Conservation (phyloP, 2,797 vertebrate species). For the Trachurus trachurus region DNA sequence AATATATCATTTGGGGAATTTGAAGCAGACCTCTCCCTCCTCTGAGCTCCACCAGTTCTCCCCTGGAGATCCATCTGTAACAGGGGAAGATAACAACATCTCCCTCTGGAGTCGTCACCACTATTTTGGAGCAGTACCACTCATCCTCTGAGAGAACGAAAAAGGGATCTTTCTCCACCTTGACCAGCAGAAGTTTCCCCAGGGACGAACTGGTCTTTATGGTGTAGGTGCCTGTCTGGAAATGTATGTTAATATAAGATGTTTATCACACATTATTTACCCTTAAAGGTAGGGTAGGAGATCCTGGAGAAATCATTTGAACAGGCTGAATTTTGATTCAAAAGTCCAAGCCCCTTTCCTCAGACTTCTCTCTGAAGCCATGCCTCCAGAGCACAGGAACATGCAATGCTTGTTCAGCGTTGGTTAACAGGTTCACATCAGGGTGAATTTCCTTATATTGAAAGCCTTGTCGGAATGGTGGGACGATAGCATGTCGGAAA, state of each 20-base stretch:
- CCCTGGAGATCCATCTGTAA: slow-evolving; percentile 76
- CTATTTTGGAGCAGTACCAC: slow-evolving; percentile 79
- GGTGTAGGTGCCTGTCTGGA: slow-evolving; percentile 62
- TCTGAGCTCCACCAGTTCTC: slow-evolving; percentile 74
- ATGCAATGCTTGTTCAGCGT: too few species aligned
- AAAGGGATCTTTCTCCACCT: slow-evolving; percentile 70
- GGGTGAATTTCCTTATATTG: too few species aligned
- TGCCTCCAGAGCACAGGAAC: too few species aligned
- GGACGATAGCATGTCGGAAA: too few species aligned
- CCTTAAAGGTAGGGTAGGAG: too few species aligned
- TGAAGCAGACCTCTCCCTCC: slow-evolving; percentile 74
- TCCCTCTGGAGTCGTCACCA: slow-evolving; percentile 72
- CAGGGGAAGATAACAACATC: slow-evolving; percentile 75
- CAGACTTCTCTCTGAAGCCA: too few species aligned
- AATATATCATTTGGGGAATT: neutral
- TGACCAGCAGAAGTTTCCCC: slow-evolving; percentile 74
- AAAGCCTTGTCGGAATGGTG: too few species aligned
- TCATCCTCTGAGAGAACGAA: slow-evolving; percentile 59
- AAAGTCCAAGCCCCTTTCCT: too few species aligned
- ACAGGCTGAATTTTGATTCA: too few species aligned
- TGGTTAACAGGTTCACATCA: too few species aligned
- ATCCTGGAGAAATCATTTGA: too few species aligned
- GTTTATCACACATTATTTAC: too few species aligned
- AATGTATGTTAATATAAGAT: neutral
- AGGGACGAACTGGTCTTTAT: slow-evolving; percentile 55